Conservation (phyloP, 2,888 invertebrate species). For the Aphidius colemani region DNA sequence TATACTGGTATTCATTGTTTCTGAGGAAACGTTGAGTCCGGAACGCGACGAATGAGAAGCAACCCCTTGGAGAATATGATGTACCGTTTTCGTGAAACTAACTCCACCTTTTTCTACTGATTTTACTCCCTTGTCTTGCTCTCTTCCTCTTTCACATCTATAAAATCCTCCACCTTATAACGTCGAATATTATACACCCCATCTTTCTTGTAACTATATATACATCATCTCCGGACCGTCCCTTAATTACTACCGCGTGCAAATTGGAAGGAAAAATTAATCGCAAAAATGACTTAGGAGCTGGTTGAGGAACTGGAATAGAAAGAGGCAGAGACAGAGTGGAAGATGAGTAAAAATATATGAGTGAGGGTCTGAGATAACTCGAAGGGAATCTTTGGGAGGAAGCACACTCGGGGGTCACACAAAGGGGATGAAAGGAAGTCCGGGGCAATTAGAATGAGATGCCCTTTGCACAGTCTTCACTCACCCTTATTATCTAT, state of each 20-base stretch:
- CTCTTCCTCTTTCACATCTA: too few species aligned
- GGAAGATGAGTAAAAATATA: slow-evolving; percentile 4
- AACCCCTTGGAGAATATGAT: slow-evolving; percentile 10
- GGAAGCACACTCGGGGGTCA: slow-evolving; percentile 56
- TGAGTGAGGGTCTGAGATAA: slow-evolving; percentile 22
- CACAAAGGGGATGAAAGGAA: slow-evolving; percentile 61
- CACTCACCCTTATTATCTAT: not conserved
- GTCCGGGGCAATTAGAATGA: slow-evolving; percentile 56
- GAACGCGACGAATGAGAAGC: slow-evolving; percentile 11
- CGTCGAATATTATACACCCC: too few species aligned
- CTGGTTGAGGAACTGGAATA: slow-evolving; percentile 32
- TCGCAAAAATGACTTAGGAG: slow-evolving; percentile 61
- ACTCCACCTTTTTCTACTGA: slow-evolving; percentile 30
- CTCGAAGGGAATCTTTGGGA: slow-evolving; percentile 38
- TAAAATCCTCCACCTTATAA: too few species aligned
- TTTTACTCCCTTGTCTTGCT: slow-evolving; percentile 21
- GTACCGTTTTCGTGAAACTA: slow-evolving; percentile 33
- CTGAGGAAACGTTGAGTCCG: slow-evolving; percentile 41
- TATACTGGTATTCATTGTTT: slow-evolving; percentile 51
- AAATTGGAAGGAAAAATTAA: slow-evolving; percentile 62
- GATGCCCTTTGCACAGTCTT: slow-evolving; percentile 20
- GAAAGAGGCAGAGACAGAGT: slow-evolving; percentile 24
- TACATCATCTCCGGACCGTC: slow-evolving; percentile 51
- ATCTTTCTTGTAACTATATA: slow-evolving; percentile 29
- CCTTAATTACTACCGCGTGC: slow-evolving; percentile 62